Evolutionary conservation across 2,888 invertebrate genomes (phyloP), one percentile per base, ranked within the genome.

Genomic region (Tetranychus piercei): DNA sequence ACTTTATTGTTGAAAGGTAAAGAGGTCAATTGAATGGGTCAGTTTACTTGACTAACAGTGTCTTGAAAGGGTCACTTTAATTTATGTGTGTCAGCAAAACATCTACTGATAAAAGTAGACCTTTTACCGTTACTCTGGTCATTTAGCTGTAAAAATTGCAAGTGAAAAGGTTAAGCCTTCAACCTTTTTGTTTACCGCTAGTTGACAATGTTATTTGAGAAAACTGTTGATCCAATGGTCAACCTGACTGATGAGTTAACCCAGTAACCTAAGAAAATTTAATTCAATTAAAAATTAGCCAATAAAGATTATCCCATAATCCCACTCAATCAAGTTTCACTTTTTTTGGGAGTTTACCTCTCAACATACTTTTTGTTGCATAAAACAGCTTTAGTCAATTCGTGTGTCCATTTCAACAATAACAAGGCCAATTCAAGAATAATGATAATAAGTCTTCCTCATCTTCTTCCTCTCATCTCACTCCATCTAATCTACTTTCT

Each of bases 401-500:
- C 55, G 55, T 55, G 34, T 34, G 55, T 55, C 55, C 55, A 55
- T 55, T 55, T 55, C 55, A 55, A 55, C 55, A 55, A 55, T 55
- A 55, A 55, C 55, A 55, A 55, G 55, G 55, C 55, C 55, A 55
- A 55, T 55, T 55, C 55, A 55, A 55, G 15, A 55, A 55, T 55
- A 55, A 55, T 55, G 15, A 55, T 55, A 55, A 55, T 55, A 15
- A 15, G 55, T 55, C 55, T 55, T 15, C 15, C 55, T 55, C 55
- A 55, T 55, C 55, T 67, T 74, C 76, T 76, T 73, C 74, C 76
- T 75, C 73, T 75, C 76, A 75, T 71, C 76, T 76, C 73, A 71
- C 22, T 69, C 20, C 22, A 8, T 69, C 69, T 22, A 22, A 69
- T 69, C 22, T 69, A 69, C 74, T 73, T 73, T 73, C 74, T 73